Base-by-base conservation (phyloP, 2,888 invertebrate species). In the Machimus atricapillus region DNA sequence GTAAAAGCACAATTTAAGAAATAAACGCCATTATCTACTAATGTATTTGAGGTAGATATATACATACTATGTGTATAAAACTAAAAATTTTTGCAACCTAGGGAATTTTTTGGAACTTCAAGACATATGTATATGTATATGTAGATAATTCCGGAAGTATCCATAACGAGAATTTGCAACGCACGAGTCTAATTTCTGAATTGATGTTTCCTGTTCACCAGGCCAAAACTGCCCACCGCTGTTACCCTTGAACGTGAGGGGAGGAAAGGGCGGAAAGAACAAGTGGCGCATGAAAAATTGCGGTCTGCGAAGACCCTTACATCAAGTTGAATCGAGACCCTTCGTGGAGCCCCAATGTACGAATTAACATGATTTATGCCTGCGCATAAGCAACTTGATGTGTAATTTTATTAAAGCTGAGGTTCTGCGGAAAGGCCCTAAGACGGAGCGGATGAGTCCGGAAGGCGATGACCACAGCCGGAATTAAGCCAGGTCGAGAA, bases 311-410 rank as follows among this genome's bases (percentile, higher is more conserved):
- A 81, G 6, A 31, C 82, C 58, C 58, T 58, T 37, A 23, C 82
- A 82, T 82, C 82, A 66, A 19, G 58, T 82, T 40, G 12, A 82
- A 66, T 82, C 82, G 58, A n/a, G 82, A 56, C 82, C 66, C 82
- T 82, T 82, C 82, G 19, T 82, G 34, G 58, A 40, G 82, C 58
- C 85, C 85, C 85, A 77, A 77, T 86, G 85, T 52, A 77, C 52
- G 77, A 86, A 76, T 77, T 86, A 86, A 86, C 85, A 86, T 86
- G 85, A 86, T 86, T 86, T 86, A 86, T 86, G 85, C 56, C 40
- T 23, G 85, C 52, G 34, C 31, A 77, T 86, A 86, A 86, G 74
- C 34, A 46, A 31, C 85, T 56, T 34, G 56, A 74, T 46, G 85
- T 86, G 85, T 86, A 86, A 86, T 77, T 86, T 86, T 86, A 86